Evolutionary conservation across 2,888 invertebrate genomes (phyloP), one percentile per base, ranked within the genome.

Genomic region (Eupithecia vulgata): DNA sequence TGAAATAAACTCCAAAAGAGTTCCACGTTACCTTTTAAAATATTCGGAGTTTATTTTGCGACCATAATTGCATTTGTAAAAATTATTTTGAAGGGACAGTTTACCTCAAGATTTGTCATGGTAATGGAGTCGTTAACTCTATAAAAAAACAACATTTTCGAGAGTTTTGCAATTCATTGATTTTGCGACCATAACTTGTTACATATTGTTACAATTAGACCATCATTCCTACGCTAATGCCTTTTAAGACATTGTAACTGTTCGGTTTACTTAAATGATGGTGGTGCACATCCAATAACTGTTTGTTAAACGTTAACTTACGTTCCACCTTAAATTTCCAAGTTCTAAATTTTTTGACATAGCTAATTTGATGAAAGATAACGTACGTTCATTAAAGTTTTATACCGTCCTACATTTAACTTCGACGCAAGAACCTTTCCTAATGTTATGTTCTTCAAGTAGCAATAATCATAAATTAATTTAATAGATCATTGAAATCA

Each of bases 41-140:
- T 75, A 76, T 82, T 81, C 80, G 79, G 80, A 80, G 81, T 87
- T 88, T 86, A 85, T 87, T 88, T 87, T 87, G 85, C 84, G 80
- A 80, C 72, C 79, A 80, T 84, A 88, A 87, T 87, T 88, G 82
- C 84, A 84, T 87, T 88, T 84, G 87, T 86, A 86, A 79, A 80
- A 87, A 85, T 83, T 80, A 82, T 82, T 81, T 79, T 72, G 67
- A 78, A 76, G 79, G 73, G 73, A 81, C 75, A 80, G 74, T 80
- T 71, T 78, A 71, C 70, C 74, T 78, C 71, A 78, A 70, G 71
- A 76, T 78, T 67, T 72, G 67, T 42, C 30, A 68, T 48, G 64
- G 62, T 35, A 59, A 67, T 72, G 70, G 68, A 78, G 71, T 72
- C 66, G 65, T 21, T 65, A 6, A 64, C 21, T 57, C 10, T 21